Evolutionary conservation across 2,888 invertebrate genomes (phyloP), one percentile per base, ranked within the genome.

Genomic region (Heliconius sara): DNA sequence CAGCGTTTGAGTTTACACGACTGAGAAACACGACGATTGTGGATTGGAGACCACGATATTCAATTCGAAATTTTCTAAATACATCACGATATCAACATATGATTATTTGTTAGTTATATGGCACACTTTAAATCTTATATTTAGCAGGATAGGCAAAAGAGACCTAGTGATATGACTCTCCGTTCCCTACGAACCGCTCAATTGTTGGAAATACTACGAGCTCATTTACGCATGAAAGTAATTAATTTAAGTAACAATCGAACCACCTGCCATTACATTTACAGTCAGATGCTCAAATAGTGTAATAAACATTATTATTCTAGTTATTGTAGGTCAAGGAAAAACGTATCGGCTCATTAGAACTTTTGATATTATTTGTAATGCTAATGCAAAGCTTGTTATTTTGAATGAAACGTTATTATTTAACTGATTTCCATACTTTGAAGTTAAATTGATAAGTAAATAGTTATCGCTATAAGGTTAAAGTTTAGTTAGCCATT

Each of bases 301-400:
- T 74, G 52, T 47, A 71, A 80, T 68, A 22, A 77, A 22, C 52
- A 67, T 72, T 66, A 79, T 77, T 79, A 71, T 79, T 60, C 22
- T 25, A 30, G 52, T 27, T 71, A 70, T 75, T 81, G 67, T 77
- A 77, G 65, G 74, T 63, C 79, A 67, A 81, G 81, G 81, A 81
- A 81, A 81, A 77, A 68, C 70, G 57, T 81, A 79, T 81, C 71
- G 71, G 66, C 79, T 81, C 79, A 79, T 81, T 81, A 81, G 74
- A 16, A 34, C 19, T 63, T n/a, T 34, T 5, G n/a, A 19, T 60
- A 30, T 60, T 39, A 73, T 60, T 60, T 13, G 52, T 34, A 73
- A 52, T 34, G 9, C 30, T 57, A 57, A 30, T 34, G 22, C 30
- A 73, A 57, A 52, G 34, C 73, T 71, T 27, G 27, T 71, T 70